Conservation (phyloP, 2,797 vertebrate genomes). For the Hemitrygon akajei region DNA sequence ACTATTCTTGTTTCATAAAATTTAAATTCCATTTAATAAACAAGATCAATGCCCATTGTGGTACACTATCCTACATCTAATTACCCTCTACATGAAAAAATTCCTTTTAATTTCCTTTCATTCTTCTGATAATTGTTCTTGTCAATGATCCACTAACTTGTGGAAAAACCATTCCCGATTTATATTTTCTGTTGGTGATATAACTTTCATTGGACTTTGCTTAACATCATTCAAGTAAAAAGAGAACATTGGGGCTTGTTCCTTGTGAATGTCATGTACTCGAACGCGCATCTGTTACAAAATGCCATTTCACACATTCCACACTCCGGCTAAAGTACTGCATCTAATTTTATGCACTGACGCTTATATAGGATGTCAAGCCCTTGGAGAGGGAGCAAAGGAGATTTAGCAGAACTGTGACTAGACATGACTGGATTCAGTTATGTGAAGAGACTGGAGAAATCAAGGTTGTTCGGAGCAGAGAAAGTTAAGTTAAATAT, state of each 20-base stretch:
- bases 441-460: no score
- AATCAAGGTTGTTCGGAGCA: no score
- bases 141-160: not conserved
- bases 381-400: no score
- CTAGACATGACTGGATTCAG: no score
- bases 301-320: no score
- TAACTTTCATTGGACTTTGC: not conserved
- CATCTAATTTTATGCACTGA: no score
- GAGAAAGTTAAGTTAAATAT: no score
- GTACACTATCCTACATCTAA: not conserved
- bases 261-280: not conserved
- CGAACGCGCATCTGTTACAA: no score
- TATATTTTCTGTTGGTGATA: not conserved
- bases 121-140: not conserved
- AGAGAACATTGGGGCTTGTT: not conserved
- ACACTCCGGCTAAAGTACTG: no score
- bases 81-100: not conserved
- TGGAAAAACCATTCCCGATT: not conserved
- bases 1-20: not conserved
- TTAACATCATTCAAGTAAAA: not conserved
- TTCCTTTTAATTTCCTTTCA: not conserved
- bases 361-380: no score
- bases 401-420: no score
- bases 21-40: not conserved
- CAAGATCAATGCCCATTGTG: not conserved